Conservation (phyloP, 1,140 invertebrate species). For the Leptoteleia sp. region DNA sequence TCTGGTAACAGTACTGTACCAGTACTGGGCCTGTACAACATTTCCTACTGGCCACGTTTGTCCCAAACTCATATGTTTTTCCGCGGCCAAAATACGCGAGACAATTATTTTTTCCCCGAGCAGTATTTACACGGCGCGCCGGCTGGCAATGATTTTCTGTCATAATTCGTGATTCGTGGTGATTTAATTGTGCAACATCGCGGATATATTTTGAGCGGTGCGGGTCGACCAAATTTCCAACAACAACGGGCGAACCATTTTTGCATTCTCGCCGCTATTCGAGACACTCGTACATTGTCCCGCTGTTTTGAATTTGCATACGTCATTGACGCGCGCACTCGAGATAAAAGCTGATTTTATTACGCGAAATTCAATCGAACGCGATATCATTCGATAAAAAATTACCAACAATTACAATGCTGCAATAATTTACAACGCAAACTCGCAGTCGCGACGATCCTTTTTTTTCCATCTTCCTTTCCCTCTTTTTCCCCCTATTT, state of each 20-base stretch:
- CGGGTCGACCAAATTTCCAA: no score
- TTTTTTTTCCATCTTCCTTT: background rate
- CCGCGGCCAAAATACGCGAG: background rate
- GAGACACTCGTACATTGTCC: constrained; percentile 38
- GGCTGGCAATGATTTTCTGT: constrained; percentile 40
- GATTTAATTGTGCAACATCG: constrained; percentile 32
- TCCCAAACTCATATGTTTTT: no score
- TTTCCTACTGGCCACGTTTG: no score
- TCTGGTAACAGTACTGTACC: no score
- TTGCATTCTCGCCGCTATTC: constrained; percentile 12
- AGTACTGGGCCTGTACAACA: no score
- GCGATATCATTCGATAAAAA: constrained; percentile 16
- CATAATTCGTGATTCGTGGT: constrained; percentile 28
- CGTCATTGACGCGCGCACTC: constrained; percentile 29
- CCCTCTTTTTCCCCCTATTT: no score
- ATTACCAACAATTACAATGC: constrained; percentile 13
- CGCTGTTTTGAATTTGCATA: constrained; percentile 40
- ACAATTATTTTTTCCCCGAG: constrained; percentile 23
- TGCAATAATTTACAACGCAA: background rate
- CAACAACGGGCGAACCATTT: no score
- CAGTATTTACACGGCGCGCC: constrained; percentile 15
- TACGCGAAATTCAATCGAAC: constrained; percentile 27
- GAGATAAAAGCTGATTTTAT: constrained; percentile 36
- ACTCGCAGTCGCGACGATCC: no score
- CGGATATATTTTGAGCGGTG: constrained; percentile 19